Evolutionary conservation across 2,113 vertebrate species (phyloP), one percentile per base, ranked within the genome.

Genomic region (Alexandromys fortis): DNA sequence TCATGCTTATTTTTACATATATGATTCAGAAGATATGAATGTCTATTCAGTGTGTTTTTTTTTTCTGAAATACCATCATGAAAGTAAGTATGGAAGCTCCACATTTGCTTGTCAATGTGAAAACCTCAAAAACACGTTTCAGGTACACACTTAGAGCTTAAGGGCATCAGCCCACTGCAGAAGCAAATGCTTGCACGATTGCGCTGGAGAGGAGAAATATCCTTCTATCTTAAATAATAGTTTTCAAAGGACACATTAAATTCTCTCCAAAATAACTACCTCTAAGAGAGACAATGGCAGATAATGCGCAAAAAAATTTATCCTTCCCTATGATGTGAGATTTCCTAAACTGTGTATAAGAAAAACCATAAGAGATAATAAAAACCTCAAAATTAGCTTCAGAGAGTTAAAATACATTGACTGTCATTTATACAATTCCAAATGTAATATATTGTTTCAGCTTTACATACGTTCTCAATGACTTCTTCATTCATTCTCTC

Each of bases 371-470:
- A 85, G 79, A 63, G 13, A 61, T 87, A 89, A 89, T 58, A 72
- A 87, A 82, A 96, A 89, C 81, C 26, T 92, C 52, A 77, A 89
- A 82, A 86, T 86, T 45, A 45, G 22, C 86, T 96, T 91, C 77
- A 28, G 89, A 68, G 75, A 63, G 75, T 82, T 94, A 88, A 55
- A 89, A 85, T 88, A 52, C 38, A 52, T 58, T 86, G 73, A 14
- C 9, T 63, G 45, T 68, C 7, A 45, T 86, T 75, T 63, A 72
- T 77, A 67, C n/a, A 78, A 13, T 42, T 73, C 24, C 45, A 81
- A 83, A n/a, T n/a, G n/a, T n/a, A n/a, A n/a, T 75, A 7, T 85
- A 47, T 82, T 94, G 92, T 81, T 94, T 19, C 61, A 52, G 47
- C 63, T 55, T 42, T 78, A 21, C 30, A 35, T 77, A 49, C 1